Base-by-base conservation (phyloP, 2,888 invertebrate genomes). In the Stenodema calcarata region DNA sequence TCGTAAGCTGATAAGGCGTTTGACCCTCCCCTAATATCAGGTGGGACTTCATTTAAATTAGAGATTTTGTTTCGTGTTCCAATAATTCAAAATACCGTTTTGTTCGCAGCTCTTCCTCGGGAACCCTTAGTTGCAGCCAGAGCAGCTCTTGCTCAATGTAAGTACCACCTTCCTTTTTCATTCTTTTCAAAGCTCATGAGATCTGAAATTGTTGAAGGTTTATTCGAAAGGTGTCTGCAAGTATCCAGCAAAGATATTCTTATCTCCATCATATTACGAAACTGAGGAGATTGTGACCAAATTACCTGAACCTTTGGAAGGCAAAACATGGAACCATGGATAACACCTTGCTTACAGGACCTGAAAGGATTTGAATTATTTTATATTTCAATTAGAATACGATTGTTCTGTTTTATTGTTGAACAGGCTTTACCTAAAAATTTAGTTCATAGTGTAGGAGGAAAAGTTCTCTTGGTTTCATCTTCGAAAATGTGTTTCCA, bases 61-160 rank as follows among this genome's bases (percentile, higher is more conserved):
- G 54, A 9, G 18, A 80, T 41, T 69, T 35, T 2, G 2, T 69
- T 82, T 82, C 54, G 30, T 69, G 41, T 82, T 30, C 28, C 69
- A 69, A 62, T 54, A 82, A 41, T n/a, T 44, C 83, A 82, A 88
- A 88, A 41, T n/a, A 44, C 30, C 70, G 44, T 86, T 87, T 73
- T 87, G 82, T 85, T 81, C 86, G 47, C 87, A 88, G 88, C 88
- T 70, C 82, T 88, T 50, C 81, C 87, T 54, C 82, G 50, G 82
- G 87, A 88, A 44, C 44, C 86, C 18, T 54, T 92, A 93, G 23
- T 94, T 94, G 50, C 91, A 92, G 89, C 82, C 44, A 78, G 87
- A 87, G 80, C 87, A 75, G 62, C 87, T 23, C 50, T 79, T 70
- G 83, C 87, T 85, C 87, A 87, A 81, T 78, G 88, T 88, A 81